Evolutionary conservation across 1,140 invertebrate genomes (phyloP).

Genomic region (Eueides isabella): DNA sequence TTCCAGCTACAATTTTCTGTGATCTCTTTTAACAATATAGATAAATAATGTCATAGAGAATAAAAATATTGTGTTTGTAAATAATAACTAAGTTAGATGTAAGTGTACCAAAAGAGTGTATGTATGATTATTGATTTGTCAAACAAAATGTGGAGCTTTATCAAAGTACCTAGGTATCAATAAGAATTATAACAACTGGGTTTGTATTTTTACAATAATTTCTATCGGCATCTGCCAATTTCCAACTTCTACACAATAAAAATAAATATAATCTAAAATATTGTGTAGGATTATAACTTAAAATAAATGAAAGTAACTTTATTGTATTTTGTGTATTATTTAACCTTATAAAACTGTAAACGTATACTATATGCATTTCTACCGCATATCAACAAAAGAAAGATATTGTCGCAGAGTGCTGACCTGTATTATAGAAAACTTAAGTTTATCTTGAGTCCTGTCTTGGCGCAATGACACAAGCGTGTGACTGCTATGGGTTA

Average conservation of each 20-base stretch:
- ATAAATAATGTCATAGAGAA: constrained; percentile 74
- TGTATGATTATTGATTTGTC: constrained; percentile 72
- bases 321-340: constrained; percentile 41
- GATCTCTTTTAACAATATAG: constrained; percentile 82
- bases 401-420: no score
- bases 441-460: no score
- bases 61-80: constrained; percentile 74
- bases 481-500: no score
- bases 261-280: constrained; percentile 66
- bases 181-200: constrained; percentile 74
- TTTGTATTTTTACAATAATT: constrained; percentile 82
- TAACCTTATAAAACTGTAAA: not conserved
- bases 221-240: constrained; percentile 71
- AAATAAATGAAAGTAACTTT: constrained; percentile 76
- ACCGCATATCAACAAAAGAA: no score
- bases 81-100: constrained; percentile 67
- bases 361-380: no score
- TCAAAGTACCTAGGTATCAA: constrained; percentile 79
- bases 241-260: constrained; percentile 76
- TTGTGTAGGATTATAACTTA: constrained; percentile 76
- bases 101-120: constrained; percentile 77
- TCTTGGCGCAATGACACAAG: no score
- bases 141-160: constrained; percentile 82
- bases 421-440: no score
- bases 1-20: constrained; percentile 84